Percentiles rank a stretch among this genome's conserved stretches.
These are phyloP conservation scores for Saccopteryx leptura DNA, from an alignment of 2,113 vertebrate genomes.

Conservation along the genomic window DNA sequence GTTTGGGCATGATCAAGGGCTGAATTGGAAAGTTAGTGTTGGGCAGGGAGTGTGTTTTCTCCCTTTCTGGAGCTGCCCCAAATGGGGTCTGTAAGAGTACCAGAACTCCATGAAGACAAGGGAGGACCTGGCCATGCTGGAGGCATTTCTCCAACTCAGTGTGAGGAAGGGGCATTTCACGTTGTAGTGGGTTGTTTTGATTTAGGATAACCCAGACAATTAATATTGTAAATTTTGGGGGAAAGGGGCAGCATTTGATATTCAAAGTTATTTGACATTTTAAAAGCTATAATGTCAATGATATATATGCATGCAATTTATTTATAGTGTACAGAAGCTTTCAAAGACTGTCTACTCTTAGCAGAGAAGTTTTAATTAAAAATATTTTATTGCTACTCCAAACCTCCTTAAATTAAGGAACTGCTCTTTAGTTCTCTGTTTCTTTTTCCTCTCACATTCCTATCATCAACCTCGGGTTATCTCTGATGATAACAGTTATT, in stretches of 20 bases:
- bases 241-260: not conserved
- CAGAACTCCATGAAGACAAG: conserved; percentile 10
- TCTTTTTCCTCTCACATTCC: not conserved
- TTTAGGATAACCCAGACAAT: not conserved
- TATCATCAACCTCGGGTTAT: not conserved
- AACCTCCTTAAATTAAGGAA: conserved; percentile 57
- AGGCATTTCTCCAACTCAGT: not conserved
- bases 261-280: conserved; percentile 73
- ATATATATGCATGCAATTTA: conserved; percentile 59
- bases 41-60: conserved; percentile 57
- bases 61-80: conserved; percentile 36
- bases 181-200: conserved; percentile 22
- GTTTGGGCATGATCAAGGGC: conserved; percentile 72
- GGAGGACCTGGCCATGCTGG: not conserved
- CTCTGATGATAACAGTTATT: not conserved
- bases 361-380: conserved; percentile 77
- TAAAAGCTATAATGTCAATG: conserved; percentile 53
- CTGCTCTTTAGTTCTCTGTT: not conserved
- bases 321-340: conserved; percentile 66
- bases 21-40: conserved; percentile 75
- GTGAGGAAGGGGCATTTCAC: not conserved
- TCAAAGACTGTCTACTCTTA: conserved; percentile 57
- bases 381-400: conserved; percentile 52
- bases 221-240: not conserved
- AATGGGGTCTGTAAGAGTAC: not conserved